Percentiles rank a stretch among this genome's conserved stretches.
Evolutionary conservation across 2,888 invertebrate genomes (phyloP).

Genomic region (Lordiphosa fenestrarum): DNA sequence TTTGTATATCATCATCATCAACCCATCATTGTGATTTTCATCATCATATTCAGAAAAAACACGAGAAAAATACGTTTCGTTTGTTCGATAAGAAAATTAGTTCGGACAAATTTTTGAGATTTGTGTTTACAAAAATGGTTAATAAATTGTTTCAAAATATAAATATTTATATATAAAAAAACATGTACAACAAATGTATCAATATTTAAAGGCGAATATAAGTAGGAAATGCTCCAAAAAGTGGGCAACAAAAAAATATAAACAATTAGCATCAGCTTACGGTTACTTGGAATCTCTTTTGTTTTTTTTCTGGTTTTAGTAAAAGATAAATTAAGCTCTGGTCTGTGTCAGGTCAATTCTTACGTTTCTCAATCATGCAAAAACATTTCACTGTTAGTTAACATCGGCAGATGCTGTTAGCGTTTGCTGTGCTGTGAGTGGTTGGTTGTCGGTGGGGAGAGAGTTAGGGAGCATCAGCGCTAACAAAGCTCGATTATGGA

Average conservation of each 20-base stretch:
- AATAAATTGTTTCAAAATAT: constrained; percentile 44
- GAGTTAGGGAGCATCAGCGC: constrained; percentile 16
- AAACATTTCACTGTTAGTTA: constrained; percentile 48
- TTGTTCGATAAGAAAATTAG: constrained; percentile 81
- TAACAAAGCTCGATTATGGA: constrained; percentile 34
- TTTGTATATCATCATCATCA: constrained; percentile 70
- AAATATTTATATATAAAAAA: constrained; percentile 31
- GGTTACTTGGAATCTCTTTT: constrained; percentile 2
- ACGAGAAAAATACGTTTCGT: constrained; percentile 82
- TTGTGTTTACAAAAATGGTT: constrained; percentile 73
- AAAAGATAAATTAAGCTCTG: constrained; percentile 17
- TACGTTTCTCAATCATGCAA: constrained; percentile 27
- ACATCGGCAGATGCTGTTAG: constrained; percentile 32
- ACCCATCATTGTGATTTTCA: constrained; percentile 80
- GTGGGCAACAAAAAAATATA: constrained; percentile 35
- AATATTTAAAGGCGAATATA: constrained; percentile 45
- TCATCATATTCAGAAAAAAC: constrained; percentile 81
- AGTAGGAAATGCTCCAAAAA: constrained; percentile 42
- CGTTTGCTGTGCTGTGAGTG: constrained; percentile 46
- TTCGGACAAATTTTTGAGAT: constrained; percentile 80
- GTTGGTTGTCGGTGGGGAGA: constrained; percentile 12
- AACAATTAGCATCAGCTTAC: constrained; percentile 35
- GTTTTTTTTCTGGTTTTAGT: constrained; percentile 20
- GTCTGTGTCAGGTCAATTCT: constrained; percentile 4
- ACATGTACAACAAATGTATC: constrained; percentile 65